These are phyloP conservation scores for Cochlearius cochlearius DNA, from an alignment of 2,113 vertebrate genomes.

Conservation along the genomic window DNA sequence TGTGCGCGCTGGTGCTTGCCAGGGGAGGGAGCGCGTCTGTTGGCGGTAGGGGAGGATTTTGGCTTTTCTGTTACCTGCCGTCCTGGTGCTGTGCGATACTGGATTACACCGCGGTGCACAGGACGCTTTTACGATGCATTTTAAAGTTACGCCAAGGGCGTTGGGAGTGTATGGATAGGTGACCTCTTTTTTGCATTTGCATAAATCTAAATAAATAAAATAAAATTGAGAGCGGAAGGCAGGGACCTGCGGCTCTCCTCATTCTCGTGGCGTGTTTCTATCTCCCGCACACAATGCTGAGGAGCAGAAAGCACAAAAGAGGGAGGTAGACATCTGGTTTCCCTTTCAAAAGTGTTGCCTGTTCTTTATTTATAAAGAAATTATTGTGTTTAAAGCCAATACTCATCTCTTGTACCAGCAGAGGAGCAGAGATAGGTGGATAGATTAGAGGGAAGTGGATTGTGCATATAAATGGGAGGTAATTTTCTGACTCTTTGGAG, in stretches of 20 bases:
- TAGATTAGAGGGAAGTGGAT: constrained; percentile 48
- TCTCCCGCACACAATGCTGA: background rate
- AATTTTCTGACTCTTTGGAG: constrained; percentile 51
- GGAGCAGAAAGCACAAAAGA: constrained; percentile 28
- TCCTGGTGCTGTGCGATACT: background rate
- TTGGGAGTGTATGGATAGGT: background rate
- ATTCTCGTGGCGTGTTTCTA: background rate
- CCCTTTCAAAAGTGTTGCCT: constrained; percentile 53
- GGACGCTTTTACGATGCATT: background rate
- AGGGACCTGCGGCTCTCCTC: constrained; percentile 35
- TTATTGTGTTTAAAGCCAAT: constrained; percentile 60
- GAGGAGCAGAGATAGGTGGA: constrained; percentile 29
- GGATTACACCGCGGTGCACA: background rate
- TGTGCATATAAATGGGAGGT: constrained; percentile 63
- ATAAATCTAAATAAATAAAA: constrained; percentile 65
- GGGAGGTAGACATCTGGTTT: constrained; percentile 61
- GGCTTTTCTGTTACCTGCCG: background rate
- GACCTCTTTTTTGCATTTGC: constrained; percentile 26
- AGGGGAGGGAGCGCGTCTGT: background rate
- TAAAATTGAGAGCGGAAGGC: background rate
- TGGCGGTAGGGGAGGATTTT: background rate
- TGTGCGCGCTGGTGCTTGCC: background rate
- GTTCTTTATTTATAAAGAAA: constrained; percentile 69
- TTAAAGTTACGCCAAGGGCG: constrained; percentile 31
- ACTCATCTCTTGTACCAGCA: constrained; percentile 44